Base-by-base conservation (phyloP, 2,113 vertebrate genomes). In the Gallinago media region DNA sequence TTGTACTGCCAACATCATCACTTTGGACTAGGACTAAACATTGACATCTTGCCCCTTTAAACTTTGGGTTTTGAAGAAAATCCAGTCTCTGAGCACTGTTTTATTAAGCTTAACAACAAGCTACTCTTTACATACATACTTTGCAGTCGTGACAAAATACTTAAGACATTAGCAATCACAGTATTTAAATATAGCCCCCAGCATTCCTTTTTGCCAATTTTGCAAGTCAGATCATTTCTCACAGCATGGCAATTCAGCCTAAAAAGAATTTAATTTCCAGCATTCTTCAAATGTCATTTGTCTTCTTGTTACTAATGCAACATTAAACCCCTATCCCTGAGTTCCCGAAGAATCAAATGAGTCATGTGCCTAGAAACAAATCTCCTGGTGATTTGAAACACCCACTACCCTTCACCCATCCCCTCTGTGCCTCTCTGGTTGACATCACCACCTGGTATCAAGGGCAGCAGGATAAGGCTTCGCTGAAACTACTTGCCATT, bases 151-250 rank as follows among this genome's bases (percentile, higher is more conserved):
- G 72, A 96, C 83, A 90, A 90, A 96, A 74, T 32, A 56, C 38
- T 77, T 62, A 71, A 94, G 73, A 93, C 34, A 61, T 85, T n/a
- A 79, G 68, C 86, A 94, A 94, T 21, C 5, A 14, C 46, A 72
- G 17, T 80, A 70, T 55, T 90, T 92, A 89, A 82, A 85, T 71
- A 84, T 18, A 84, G 68, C 63, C 82, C 58, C 52, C 68, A 75
- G 76, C 47, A 55, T 32, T 72, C 44, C 62, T 31, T 91, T 92
- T 50, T 46, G 93, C 76, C 67, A 8, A 66, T 92, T 94, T 76
- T 94, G 75, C 36, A 93, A 88, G 76, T 92, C 80, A 91, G 34
- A 62, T 92, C 4, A 94, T 92, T 95, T 79, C 79, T 95, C 54
- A 81, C 38, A 81, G 29, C 61, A 66, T 4, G 2, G 31, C 52